Evolutionary conservation across 2,113 vertebrate genomes (phyloP).

Genomic region (Podilymbus podiceps): DNA sequence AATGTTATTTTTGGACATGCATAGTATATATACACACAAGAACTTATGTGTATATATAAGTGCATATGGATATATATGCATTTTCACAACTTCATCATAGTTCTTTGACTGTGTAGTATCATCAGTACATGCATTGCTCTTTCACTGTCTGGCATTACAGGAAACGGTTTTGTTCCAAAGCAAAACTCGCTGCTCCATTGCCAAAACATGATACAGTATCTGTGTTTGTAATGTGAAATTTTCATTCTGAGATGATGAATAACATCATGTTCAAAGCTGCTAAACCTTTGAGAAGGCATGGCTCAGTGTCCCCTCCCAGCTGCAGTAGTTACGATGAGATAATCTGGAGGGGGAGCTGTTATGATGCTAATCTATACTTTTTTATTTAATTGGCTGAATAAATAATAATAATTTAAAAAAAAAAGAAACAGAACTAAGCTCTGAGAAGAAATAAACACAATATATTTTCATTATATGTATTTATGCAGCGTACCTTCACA

Average conservation of each 20-base stretch:
- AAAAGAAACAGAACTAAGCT: conserved; percentile 8
- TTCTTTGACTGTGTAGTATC: conserved; percentile 75
- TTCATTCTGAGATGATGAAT: conserved; percentile 55
- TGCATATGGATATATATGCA: conserved; percentile 69
- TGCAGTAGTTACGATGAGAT: neutral
- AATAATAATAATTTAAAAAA: neutral
- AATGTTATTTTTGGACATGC: conserved; percentile 75
- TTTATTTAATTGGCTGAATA: conserved; percentile 63
- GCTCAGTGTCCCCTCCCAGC: neutral
- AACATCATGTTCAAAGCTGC: conserved; percentile 23
- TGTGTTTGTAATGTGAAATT: conserved; percentile 67
- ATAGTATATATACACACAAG: conserved; percentile 31
- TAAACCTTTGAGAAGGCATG: conserved; percentile 59
- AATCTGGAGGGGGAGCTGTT: neutral
- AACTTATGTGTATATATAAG: conserved; percentile 64
- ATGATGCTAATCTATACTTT: conserved; percentile 59
- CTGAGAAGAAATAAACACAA: conserved; percentile 60
- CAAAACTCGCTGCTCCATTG: conserved; percentile 79
- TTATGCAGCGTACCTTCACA: conserved; percentile 71
- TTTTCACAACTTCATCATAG: conserved; percentile 69
- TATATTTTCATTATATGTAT: conserved; percentile 73
- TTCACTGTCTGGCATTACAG: conserved; percentile 75
- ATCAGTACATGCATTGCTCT: conserved; percentile 76
- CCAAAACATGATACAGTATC: conserved; percentile 75
- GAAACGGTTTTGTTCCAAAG: conserved; percentile 68